Evolutionary conservation across 2,797 vertebrate species (phyloP), one percentile per base, ranked within the genome.

Genomic region (Microhierax caerulescens): DNA sequence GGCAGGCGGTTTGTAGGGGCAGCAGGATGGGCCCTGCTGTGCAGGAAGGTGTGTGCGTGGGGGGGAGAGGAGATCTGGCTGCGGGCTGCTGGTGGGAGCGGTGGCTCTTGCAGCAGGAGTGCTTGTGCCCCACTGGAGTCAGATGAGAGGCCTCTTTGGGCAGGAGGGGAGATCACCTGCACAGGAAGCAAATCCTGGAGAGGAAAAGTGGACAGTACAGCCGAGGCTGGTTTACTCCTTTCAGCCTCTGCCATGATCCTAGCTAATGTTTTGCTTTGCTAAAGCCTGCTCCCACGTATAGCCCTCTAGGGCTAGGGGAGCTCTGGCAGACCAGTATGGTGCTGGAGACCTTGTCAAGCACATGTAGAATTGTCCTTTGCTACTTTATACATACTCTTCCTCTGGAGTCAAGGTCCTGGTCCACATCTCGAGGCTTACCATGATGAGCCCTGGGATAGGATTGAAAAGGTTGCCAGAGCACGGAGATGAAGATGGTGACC

Each of bases 11-110:
- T 56, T 18, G 61, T 5, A 23, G 13, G 67, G 43, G 18, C 36
- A 70, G 43, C 28, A 57, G 73, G 45, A 67, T 0, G 1, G 39
- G 57, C 39, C 50, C 61, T 43, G 36, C 41, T 0, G 0, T 3
- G 6, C 8, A 20, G 37, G 59, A 47, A 24, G 1, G 7, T 2
- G 2, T 13, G n/a, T 30, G n/a, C n/a, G n/a, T n/a, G n/a, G n/a
- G 28, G 61, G 14, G n/a, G 60, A n/a, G 27, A 68, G 61, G n/a
- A 67, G 53, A 11, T 67, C 67, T 53, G 34, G 48, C 48, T 77
- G 20, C 16, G 48, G 34, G 48, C 48, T 77, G 20, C 21, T 2
- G 11, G 19, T n/a, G 64, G 64, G 30, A 85, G 57, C 1, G 0
- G 48, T 51, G 37, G 68, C 36, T 74, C 34, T 69, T 43, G 56